These are phyloP conservation scores for Xenopus petersii DNA, from an alignment of 2,797 vertebrate genomes.

Conservation along the genomic window DNA sequence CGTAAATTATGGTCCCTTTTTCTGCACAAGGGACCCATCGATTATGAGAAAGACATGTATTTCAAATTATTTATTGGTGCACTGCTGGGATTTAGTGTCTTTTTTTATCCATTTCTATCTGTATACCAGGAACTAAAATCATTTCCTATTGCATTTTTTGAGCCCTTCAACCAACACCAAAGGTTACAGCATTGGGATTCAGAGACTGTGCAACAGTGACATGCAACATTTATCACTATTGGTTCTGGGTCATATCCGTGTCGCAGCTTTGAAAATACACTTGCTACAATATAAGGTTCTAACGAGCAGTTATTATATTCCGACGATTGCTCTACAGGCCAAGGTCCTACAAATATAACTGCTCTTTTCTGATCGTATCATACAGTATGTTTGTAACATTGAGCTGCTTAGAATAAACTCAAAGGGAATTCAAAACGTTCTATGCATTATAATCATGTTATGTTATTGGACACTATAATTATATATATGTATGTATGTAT, in stretches of 20 bases:
- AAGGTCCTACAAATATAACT: constrained; percentile 1
- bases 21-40: constrained; percentile 37
- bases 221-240: constrained; percentile 18
- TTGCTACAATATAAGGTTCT: constrained; percentile 19
- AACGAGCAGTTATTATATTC: constrained; percentile 20
- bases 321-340: not conserved
- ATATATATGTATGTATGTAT: too few species aligned
- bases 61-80: constrained; percentile 43
- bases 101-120: constrained; percentile 15
- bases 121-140: constrained; percentile 29
- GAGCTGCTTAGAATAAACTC: too few species aligned
- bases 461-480: too few species aligned
- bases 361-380: not conserved
- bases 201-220: constrained; percentile 18
- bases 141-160: constrained; percentile 25
- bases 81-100: constrained; percentile 32
- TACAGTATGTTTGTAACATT: not conserved
- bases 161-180: constrained; percentile 9
- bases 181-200: constrained; percentile 33
- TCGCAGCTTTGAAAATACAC: constrained; percentile 1
- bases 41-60: constrained; percentile 36
- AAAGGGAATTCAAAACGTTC: too few species aligned
- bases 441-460: too few species aligned
- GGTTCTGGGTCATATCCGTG: constrained; percentile 12
- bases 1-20: constrained; percentile 38